Evolutionary conservation across 53 echinoderm and acorn worm species (phyloP).

Genomic region (Holothuria scabra): DNA sequence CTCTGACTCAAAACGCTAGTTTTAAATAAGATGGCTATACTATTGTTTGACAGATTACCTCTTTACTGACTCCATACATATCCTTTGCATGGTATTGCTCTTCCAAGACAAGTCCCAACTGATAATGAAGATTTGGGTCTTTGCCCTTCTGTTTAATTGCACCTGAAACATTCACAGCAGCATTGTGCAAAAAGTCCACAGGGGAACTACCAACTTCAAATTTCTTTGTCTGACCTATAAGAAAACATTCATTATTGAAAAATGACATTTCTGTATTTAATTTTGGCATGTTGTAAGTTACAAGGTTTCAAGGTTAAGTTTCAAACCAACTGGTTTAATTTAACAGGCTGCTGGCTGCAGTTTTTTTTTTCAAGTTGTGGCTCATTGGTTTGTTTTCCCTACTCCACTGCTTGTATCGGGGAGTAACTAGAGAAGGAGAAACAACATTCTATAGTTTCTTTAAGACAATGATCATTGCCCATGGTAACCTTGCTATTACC

Average conservation of each 20-base stretch:
- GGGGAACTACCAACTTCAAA: constrained; percentile 74
- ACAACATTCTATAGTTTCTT: too few relatives aligned
- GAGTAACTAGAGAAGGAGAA: too few relatives aligned
- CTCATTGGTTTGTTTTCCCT: too few relatives aligned
- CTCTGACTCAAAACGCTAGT: too few relatives aligned
- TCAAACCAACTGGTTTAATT: too few relatives aligned
- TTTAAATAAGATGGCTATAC: too few relatives aligned
- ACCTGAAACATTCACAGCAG: constrained; percentile 74
- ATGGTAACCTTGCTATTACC: too few relatives aligned
- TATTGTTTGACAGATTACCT: constrained; percentile 52
- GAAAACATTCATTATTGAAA: neutral
- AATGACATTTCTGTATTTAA: neutral
- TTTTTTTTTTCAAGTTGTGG: too few relatives aligned
- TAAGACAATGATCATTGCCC: too few relatives aligned
- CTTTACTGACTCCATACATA: constrained; percentile 82
- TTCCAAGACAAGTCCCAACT: constrained; percentile 82
- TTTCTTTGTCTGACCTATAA: constrained; percentile 72
- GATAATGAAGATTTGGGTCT: constrained; percentile 77
- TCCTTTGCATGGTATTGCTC: constrained; percentile 93
- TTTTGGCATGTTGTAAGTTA: neutral
- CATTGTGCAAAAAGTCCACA: constrained; percentile 70
- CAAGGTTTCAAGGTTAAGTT: too few relatives aligned
- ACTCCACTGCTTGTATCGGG: too few relatives aligned
- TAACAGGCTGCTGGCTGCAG: too few relatives aligned
- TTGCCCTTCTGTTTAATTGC: constrained; percentile 78